phyloP scores from a whole-genome alignment of 2,113 vertebrate genomes.

The Scomber japonicus region DNA sequence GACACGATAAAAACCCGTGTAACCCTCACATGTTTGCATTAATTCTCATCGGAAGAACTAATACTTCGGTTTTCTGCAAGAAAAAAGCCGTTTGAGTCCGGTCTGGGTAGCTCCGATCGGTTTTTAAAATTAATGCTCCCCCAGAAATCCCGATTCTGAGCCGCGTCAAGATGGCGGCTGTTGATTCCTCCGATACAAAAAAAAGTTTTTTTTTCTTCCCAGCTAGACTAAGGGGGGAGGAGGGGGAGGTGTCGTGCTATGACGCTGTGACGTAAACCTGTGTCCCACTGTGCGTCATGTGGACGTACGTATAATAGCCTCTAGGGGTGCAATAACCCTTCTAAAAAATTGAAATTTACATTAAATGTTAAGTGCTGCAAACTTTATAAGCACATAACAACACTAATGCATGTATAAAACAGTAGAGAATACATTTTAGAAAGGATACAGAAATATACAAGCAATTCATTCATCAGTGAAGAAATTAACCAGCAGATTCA shows the following conservation, averaged over 20 bases:
- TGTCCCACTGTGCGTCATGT: constrained; percentile 82
- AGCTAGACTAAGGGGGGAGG: constrained; percentile 87
- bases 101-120: constrained; percentile 78
- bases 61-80: constrained; percentile 63
- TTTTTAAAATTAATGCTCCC: constrained; percentile 84
- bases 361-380: not conserved
- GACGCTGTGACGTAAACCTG: constrained; percentile 85
- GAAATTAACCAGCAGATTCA: too few relatives aligned
- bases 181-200: constrained; percentile 96
- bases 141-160: constrained; percentile 91
- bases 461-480: too few relatives aligned
- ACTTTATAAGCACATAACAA: constrained; percentile 3
- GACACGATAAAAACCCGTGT: constrained; percentile 79
- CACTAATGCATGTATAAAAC: too few relatives aligned
- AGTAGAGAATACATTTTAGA: not conserved
- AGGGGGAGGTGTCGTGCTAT: constrained; percentile 85
- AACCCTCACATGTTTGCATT: constrained; percentile 76
- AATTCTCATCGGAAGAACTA: constrained; percentile 66
- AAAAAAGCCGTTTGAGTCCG: constrained; percentile 81
- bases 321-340: constrained; percentile 69
- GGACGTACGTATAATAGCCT: constrained; percentile 71
- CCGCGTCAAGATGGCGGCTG: constrained; percentile 98
- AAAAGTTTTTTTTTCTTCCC: constrained; percentile 92
- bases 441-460: not conserved
- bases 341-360: constrained; percentile 3